Conservation (phyloP, 1,140 invertebrate genomes). For the Babylonia areolata region DNA sequence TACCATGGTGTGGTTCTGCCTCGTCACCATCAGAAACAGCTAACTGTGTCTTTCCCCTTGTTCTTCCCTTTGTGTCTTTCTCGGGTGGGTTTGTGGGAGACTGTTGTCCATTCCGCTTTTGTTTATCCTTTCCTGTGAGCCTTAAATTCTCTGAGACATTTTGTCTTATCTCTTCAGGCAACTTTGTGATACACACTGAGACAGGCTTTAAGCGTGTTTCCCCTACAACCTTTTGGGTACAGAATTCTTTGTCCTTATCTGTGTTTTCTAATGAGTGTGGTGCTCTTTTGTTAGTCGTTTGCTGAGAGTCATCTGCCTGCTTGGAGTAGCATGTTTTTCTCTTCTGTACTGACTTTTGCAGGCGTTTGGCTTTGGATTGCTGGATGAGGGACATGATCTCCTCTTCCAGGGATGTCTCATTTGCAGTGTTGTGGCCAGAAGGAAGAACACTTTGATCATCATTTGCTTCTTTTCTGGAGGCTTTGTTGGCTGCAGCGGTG, state of each 20-base stretch:
- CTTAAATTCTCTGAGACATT: neutral
- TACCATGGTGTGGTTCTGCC: neutral
- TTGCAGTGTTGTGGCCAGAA: neutral
- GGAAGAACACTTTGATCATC: neutral
- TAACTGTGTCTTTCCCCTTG: neutral
- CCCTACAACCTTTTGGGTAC: too few species aligned
- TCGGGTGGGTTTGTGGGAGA: neutral
- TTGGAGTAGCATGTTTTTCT: slow-evolving; percentile 4
- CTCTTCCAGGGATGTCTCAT: neutral
- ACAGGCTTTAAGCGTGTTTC: neutral
- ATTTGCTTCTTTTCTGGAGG: neutral
- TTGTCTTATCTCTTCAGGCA: too few species aligned
- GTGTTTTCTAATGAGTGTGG: neutral
- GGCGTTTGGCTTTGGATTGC: slow-evolving; percentile 5
- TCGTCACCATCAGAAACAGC: neutral
- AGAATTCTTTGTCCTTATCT: neutral
- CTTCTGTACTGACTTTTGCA: neutral
- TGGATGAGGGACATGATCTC: slow-evolving; percentile 8
- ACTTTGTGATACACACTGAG: neutral
- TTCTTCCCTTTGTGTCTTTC: too few species aligned
- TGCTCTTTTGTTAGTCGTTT: neutral
- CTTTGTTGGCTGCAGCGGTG: neutral
- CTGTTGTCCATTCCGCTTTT: neutral
- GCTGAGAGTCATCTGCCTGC: neutral
- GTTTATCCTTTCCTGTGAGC: neutral